These are phyloP conservation scores for Ephestia elutella DNA, from an alignment of 1,140 invertebrate species.

Conservation along the genomic window DNA sequence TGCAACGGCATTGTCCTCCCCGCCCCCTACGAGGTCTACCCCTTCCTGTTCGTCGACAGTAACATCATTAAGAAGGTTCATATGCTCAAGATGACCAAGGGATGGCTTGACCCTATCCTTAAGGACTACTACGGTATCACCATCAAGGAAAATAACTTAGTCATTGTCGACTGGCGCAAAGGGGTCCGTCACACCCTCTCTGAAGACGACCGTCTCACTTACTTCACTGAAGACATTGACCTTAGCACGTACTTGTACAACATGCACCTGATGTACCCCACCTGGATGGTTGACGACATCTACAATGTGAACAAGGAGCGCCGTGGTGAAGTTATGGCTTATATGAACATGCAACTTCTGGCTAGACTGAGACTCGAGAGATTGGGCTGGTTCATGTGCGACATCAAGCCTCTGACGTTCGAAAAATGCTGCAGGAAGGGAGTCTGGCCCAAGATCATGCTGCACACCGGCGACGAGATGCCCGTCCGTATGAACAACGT, in stretches of 20 bases:
- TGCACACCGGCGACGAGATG: conserved; percentile 79
- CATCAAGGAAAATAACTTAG: conserved; percentile 57
- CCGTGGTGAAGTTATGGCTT: conserved; percentile 78
- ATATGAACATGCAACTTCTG: conserved; percentile 77
- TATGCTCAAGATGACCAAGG: conserved; percentile 77
- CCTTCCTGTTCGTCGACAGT: conserved; percentile 77
- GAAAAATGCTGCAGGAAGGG: conserved; percentile 70
- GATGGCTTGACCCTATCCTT: conserved; percentile 63
- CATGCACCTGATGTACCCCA: conserved; percentile 80
- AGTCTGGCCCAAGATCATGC: conserved; percentile 77
- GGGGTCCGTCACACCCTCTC: conserved; percentile 44
- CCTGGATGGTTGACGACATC: conserved; percentile 77
- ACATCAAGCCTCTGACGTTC: conserved; percentile 75
- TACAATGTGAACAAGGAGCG: conserved; percentile 75
- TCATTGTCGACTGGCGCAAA: conserved; percentile 64
- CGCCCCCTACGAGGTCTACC: conserved; percentile 80
- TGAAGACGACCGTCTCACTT: conserved; percentile 70
- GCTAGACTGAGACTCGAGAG: conserved; percentile 80
- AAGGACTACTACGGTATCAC: conserved; percentile 68
- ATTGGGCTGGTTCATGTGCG: conserved; percentile 76
- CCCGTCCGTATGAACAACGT: conserved; percentile 77
- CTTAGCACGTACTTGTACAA: conserved; percentile 84
- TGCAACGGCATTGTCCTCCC: conserved; percentile 77
- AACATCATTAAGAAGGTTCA: conserved; percentile 77
- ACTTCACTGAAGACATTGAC: conserved; percentile 83